Base-by-base conservation (phyloP, 2,797 vertebrate species). In the Rhinatrema bivittatum region DNA sequence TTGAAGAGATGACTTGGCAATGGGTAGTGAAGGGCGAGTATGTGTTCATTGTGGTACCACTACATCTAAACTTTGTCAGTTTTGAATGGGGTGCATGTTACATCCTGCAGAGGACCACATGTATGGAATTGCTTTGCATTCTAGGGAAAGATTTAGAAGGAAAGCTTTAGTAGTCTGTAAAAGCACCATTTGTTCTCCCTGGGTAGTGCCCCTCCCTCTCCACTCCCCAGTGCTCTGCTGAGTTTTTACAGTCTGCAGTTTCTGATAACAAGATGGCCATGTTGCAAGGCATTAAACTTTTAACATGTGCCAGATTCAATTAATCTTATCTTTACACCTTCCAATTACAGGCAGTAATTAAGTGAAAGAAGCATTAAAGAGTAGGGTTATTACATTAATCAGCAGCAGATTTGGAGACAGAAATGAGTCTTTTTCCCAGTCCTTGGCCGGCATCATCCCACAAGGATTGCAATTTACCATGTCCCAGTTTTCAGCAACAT, bases 301-400 rank as follows among this genome's bases (percentile, higher is more conserved):
- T 59, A 77, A 73, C 76, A 72, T 71, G 60, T 64, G 56, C 56
- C 47, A 71, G 66, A 78, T 79, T 78, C 74, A 71, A 78, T 84
- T 81, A 81, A 81, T 85, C 78, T 85, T 79, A 85, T 79, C 81
- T 79, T 78, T 79, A 78, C 69, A 82, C 78, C 77, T 82, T 73
- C 71, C 79, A 82, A 76, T 82, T 81, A 81, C 62, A 75, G 81
- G 59, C 67, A 46, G 70, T 84, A 82, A 84, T 84, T 81, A 84
- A 81, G 73, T 67, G 74, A 68, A 68, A 56, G 73, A 70, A 44
- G 66, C 59, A 62, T 58, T 68, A 60, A 77, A 56, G 72, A 39
- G 57, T 32, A 39, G 56, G 64, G 65, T 59, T 70, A 59, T 53
- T 55, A 66, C 72, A 71, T 82, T 76, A 65, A 78, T 81, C 82